These are phyloP conservation scores for Sceliomorpha sp. DNA, from an alignment of 2,888 invertebrate species.

Conservation along the genomic window DNA sequence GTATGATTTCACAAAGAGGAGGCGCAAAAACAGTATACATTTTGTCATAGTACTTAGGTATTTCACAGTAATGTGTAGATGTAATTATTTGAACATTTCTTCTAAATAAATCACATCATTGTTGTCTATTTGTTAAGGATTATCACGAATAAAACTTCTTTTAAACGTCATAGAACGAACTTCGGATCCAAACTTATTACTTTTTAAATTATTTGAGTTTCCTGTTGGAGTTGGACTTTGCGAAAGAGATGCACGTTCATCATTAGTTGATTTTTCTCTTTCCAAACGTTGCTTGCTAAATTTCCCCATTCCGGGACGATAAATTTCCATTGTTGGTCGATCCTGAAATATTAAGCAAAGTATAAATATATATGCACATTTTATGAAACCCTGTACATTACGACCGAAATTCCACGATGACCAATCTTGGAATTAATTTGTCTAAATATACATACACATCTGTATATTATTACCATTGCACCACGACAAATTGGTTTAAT, in stretches of 20 bases:
- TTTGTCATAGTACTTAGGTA: background rate
- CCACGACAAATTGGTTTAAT: too few species aligned
- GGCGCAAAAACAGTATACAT: too few species aligned
- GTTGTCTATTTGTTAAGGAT: conserved; percentile 56
- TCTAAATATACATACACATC: too few species aligned
- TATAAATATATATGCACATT: too few species aligned
- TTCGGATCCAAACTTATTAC: conserved; percentile 68
- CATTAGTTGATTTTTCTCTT: conserved; percentile 75
- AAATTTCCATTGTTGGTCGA: conserved; percentile 93
- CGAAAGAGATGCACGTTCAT: conserved; percentile 73
- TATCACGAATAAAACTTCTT: conserved; percentile 75
- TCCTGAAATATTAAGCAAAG: conserved; percentile 84
- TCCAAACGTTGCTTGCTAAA: conserved; percentile 85
- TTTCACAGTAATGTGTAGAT: too few species aligned
- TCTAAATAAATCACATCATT: background rate
- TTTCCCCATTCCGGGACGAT: conserved; percentile 93
- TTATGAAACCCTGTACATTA: too few species aligned
- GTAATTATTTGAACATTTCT: background rate
- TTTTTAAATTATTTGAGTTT: conserved; percentile 57
- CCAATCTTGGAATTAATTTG: too few species aligned
- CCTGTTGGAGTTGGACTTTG: conserved; percentile 74
- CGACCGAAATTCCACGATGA: too few species aligned
- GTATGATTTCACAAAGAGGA: too few species aligned
- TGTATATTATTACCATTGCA: too few species aligned
- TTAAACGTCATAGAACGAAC: conserved; percentile 78